phyloP scores from a whole-genome alignment of 2,113 vertebrate species.

The Cygnus buccinator region DNA sequence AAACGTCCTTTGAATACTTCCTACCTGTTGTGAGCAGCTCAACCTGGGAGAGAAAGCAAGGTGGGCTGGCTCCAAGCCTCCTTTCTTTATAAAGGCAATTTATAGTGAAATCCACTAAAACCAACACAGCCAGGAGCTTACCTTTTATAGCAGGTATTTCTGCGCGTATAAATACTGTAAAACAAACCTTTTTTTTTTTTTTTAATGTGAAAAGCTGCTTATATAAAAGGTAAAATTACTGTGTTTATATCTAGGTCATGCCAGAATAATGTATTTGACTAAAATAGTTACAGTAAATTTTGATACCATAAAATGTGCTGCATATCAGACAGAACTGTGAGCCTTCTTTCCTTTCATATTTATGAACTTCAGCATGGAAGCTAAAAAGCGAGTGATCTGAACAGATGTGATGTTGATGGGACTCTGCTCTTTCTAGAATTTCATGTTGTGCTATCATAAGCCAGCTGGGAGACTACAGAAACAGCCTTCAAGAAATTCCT shows the following conservation, averaged over 20 bases:
- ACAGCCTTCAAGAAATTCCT: conserved; percentile 1
- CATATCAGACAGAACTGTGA: not conserved
- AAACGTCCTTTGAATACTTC: not conserved
- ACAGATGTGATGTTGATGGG: conserved; percentile 54
- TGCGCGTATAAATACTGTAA: not conserved
- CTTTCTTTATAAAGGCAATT: not conserved
- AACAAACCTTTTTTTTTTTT: not conserved
- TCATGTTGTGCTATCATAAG: not conserved
- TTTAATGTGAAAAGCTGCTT: not conserved
- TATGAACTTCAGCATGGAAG: conserved; percentile 20
- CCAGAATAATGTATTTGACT: not conserved
- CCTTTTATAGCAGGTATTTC: not conserved
- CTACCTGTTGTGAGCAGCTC: not conserved
- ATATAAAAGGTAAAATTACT: not conserved
- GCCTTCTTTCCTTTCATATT: conserved; percentile 22
- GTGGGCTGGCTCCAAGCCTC: not conserved
- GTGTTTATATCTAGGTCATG: conserved; percentile 5
- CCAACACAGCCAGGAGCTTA: not conserved
- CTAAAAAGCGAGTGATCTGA: conserved; percentile 12
- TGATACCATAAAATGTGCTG: not conserved
- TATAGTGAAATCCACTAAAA: not conserved
- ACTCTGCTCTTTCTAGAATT: conserved; percentile 3
- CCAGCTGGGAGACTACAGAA: conserved; percentile 16
- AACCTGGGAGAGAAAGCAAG: not conserved
- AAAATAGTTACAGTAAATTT: not conserved